Conservation (phyloP, 2,888 invertebrate species). For the Salpingus planirostris region DNA sequence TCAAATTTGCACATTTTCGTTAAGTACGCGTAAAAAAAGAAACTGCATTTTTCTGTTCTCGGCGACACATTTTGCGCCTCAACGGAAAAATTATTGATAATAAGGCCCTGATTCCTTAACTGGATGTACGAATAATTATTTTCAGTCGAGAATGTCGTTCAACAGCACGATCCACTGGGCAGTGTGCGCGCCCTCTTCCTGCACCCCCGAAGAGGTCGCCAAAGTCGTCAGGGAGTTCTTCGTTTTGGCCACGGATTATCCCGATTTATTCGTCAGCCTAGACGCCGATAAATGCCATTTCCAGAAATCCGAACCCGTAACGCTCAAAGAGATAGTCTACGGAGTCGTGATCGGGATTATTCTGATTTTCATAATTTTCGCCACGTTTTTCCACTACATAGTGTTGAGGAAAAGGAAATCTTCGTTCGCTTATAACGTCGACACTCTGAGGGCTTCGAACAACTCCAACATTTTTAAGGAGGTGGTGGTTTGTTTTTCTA, state of each 20-base stretch:
- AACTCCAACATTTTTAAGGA: conserved; percentile 17
- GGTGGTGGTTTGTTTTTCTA: conserved; percentile 47
- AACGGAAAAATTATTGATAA: too few species aligned
- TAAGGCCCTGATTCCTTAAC: too few species aligned
- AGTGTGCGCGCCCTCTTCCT: conserved; percentile 54
- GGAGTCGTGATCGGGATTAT: conserved; percentile 26
- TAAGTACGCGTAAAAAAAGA: not conserved
- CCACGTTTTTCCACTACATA: conserved; percentile 27
- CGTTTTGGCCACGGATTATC: conserved; percentile 20
- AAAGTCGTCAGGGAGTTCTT: conserved; percentile 41
- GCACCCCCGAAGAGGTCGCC: conserved; percentile 46
- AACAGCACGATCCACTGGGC: conserved; percentile 49
- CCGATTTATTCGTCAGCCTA: conserved; percentile 22
- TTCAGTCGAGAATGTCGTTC: too few species aligned
- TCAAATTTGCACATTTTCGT: too few species aligned
- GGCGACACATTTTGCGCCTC: too few species aligned
- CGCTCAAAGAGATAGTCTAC: conserved; percentile 35
- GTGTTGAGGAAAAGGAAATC: conserved; percentile 20
- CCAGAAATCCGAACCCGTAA: conserved; percentile 28
- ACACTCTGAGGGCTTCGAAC: not conserved
- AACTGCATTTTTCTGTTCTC: conserved; percentile 1
- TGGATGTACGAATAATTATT: too few species aligned
- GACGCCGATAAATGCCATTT: conserved; percentile 25
- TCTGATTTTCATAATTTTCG: conserved; percentile 22
- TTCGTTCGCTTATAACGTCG: conserved; percentile 19